These are phyloP conservation scores for Conger conger DNA, from an alignment of 2,113 vertebrate species.

Conservation along the genomic window DNA sequence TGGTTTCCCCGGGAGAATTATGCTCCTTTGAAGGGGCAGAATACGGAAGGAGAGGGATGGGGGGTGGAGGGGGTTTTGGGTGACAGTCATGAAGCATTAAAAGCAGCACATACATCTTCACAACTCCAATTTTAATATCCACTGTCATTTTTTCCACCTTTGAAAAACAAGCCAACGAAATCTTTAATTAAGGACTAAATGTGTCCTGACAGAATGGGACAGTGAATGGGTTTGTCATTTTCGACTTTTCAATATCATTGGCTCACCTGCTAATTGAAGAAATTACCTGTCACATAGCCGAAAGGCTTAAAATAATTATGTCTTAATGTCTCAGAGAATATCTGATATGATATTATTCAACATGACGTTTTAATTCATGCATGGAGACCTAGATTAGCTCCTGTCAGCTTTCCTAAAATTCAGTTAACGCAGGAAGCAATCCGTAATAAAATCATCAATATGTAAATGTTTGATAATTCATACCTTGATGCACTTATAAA, in stretches of 20 bases:
- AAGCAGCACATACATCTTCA: no score
- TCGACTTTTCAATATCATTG: neutral
- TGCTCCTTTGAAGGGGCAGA: neutral
- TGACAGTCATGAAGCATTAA: no score
- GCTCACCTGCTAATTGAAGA: neutral
- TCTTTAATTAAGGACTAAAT: no score
- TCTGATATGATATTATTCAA: neutral
- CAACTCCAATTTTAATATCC: no score
- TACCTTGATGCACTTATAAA: neutral
- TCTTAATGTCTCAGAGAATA: neutral
- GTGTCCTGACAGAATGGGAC: neutral
- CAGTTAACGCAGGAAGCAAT: neutral
- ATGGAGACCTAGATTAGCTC: neutral
- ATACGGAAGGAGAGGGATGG: neutral
- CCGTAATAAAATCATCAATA: neutral
- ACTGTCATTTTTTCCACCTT: no score
- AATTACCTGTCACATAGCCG: neutral
- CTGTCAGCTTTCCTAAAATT: conserved; percentile 4
- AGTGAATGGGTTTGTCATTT: neutral
- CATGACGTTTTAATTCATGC: neutral
- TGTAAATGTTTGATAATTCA: neutral
- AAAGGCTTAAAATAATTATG: neutral
- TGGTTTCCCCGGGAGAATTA: neutral
- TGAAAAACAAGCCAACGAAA: neutral
- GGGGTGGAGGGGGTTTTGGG: no score